Evolutionary conservation across 2,113 vertebrate species (phyloP), one percentile per base, ranked within the genome.

Genomic region (Cebidichthys violaceus): DNA sequence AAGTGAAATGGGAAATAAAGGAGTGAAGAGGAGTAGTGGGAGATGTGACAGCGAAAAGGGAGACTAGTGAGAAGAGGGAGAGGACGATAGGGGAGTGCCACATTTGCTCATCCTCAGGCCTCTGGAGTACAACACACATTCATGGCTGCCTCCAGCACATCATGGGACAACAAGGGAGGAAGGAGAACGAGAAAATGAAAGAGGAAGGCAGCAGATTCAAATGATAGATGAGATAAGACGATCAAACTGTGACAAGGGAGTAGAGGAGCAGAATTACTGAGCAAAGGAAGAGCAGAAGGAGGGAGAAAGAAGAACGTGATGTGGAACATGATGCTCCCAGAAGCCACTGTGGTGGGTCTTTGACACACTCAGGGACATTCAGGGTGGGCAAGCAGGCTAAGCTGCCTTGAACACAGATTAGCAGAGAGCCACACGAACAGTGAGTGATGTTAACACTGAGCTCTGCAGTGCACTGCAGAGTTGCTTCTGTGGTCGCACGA

Each of bases 1-100:
- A 88, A 90, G 79, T 78, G 83, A 90, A 92, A 91, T 80, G 81
- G 84, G 88, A 90, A 92, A 87, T 85, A 83, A 79, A 86, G 72
- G 59, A 76, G 52, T 75, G 76, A 84, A 71, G 84, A 74, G 62
- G 75, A 82, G 82, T 79, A 79, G 64, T 57, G 75, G 43, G 75
- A 85, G 82, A 75, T 70, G 79, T 72, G 88, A 85, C 86, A 73
- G 83, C 24, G 5, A 74, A 66, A 84, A 84, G 69, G 68, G 83
- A 81, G 84, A 70, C 37, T 37, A 47, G 83, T 74, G 89, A 76
- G 78, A 79, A 85, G 66, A 77, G 57, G 68, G 73, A 62, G 74
- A 66, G 27, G 74, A 81, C 55, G 81, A 71, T 60, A 70, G 64
- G 50, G 61, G 67, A 81, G 83, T 77, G 90, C 88, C 89, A 92